phyloP scores from a whole-genome alignment of 2,113 vertebrate genomes.

The Tenrec ecaudatus region DNA sequence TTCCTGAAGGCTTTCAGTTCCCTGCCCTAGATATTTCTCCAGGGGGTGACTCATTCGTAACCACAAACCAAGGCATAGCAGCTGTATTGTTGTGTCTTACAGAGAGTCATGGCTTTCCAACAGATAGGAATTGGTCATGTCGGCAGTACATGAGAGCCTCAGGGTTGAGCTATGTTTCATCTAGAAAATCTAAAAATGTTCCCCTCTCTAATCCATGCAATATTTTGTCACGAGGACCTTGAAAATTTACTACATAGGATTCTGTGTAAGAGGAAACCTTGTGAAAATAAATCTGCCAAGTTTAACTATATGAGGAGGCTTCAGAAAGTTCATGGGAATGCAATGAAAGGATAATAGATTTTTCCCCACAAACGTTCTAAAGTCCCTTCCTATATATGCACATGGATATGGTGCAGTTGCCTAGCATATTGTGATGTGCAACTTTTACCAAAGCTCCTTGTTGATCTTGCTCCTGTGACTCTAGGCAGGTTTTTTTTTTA shows the following conservation, averaged over 20 bases:
- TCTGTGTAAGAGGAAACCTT: neutral
- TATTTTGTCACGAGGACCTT: neutral
- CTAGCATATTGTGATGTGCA: neutral
- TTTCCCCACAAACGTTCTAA: no score
- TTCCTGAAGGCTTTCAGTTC: neutral
- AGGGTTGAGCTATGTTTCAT: neutral
- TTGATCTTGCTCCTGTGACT: neutral
- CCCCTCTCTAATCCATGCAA: fast-evolving
- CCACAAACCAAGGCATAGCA: neutral
- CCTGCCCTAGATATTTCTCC: neutral
- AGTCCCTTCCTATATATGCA: no score
- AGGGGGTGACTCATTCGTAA: neutral
- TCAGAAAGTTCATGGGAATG: no score
- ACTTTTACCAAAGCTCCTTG: neutral
- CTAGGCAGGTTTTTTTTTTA: neutral
- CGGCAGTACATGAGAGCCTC: neutral
- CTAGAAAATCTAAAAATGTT: neutral
- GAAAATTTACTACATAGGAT: neutral
- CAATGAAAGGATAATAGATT: no score
- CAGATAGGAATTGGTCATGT: neutral
- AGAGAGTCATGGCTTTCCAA: neutral
- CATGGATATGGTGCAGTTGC: neutral
- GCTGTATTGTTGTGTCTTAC: neutral
- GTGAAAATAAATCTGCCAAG: no score
- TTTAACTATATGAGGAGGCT: neutral